phyloP scores from a whole-genome alignment of 92 coral and sea anemone species.

The Umimayanthus chanpuru region DNA sequence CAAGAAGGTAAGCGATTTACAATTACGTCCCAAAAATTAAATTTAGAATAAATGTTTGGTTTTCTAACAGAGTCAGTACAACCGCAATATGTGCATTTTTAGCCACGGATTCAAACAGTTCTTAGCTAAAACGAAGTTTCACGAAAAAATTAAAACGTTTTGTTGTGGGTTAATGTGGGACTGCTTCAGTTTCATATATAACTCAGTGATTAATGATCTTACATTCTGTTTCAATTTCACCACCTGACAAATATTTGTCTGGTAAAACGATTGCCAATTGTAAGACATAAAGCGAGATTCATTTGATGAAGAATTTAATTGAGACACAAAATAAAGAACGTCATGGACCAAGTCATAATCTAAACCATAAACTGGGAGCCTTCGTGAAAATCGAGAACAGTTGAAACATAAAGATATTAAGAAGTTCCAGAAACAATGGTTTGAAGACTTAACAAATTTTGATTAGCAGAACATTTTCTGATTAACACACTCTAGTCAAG shows the following conservation, averaged over 20 bases:
- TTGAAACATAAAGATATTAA: background rate
- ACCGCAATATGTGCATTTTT: background rate
- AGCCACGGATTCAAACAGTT: background rate
- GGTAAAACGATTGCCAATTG: conserved; percentile 12
- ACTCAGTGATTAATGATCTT: background rate
- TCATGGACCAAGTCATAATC: background rate
- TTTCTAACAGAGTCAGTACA: conserved; percentile 1
- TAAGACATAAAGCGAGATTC: too few species aligned
- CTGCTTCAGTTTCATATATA: background rate
- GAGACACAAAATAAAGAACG: too few species aligned
- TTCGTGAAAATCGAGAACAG: background rate
- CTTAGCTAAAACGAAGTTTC: conserved; percentile 8
- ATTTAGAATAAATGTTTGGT: background rate
- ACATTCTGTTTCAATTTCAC: background rate
- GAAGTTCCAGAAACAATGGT: conserved; percentile 10
- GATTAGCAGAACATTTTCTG: background rate
- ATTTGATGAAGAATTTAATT: background rate
- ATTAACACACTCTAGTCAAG: background rate
- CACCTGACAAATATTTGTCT: background rate
- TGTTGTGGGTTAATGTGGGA: conserved; percentile 1
- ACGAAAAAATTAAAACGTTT: background rate
- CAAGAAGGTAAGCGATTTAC: conserved; percentile 23
- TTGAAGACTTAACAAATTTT: conserved; percentile 8
- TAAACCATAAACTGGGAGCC: too few species aligned
- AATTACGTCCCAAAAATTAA: background rate